These are phyloP conservation scores for Polietes domitor DNA, from an alignment of 2,888 invertebrate genomes.

Conservation along the genomic window DNA sequence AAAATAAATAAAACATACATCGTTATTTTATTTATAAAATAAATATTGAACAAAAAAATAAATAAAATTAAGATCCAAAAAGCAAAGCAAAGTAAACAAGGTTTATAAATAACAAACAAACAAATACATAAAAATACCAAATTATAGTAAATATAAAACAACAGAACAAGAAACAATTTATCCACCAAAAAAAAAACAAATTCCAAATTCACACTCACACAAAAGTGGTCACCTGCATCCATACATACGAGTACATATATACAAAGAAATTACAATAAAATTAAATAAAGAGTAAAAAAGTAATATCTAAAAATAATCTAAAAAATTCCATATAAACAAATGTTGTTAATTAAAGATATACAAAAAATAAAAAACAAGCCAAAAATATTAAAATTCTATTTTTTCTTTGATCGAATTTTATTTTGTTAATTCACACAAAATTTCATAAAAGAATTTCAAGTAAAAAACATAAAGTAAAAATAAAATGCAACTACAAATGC, in stretches of 20 bases:
- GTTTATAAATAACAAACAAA: conserved; percentile 58
- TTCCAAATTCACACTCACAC: conserved; percentile 46
- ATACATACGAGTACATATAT: conserved; percentile 27
- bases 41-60: conserved; percentile 17
- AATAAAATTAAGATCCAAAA: conserved; percentile 2
- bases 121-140: conserved; percentile 45
- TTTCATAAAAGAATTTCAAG: not conserved
- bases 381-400: not conserved
- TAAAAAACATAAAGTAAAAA: not conserved
- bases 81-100: conserved; percentile 63
- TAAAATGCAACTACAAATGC: not conserved
- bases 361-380: not conserved
- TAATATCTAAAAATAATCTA: conserved; percentile 44
- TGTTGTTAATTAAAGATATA: conserved; percentile 22
- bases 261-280: conserved; percentile 30
- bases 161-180: conserved; percentile 41
- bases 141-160: conserved; percentile 52
- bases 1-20: conserved; percentile 14
- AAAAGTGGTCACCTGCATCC: conserved; percentile 33
- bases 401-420: not conserved
- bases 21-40: conserved; percentile 26
- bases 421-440: conserved; percentile 1
- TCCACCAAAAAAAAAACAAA: conserved; percentile 39
- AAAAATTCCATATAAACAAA: conserved; percentile 30
- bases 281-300: conserved; percentile 32